Evolutionary conservation across 2,797 vertebrate genomes (phyloP), one percentile per base, ranked within the genome.

Genomic region (Schizopygopsis malacanthus): DNA sequence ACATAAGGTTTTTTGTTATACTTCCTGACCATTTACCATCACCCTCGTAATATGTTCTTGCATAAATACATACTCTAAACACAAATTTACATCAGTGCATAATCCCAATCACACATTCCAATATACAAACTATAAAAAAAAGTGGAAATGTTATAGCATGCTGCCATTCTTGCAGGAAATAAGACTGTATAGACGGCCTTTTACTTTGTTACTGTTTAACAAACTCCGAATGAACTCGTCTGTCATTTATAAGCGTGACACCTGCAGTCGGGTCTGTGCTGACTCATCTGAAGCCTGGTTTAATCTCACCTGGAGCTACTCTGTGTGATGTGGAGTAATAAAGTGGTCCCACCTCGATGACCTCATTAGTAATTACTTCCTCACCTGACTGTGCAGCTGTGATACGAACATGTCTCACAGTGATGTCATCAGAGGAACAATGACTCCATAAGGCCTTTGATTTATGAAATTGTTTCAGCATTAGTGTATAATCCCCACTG

Each of bases 241-340:
- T 65, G 61, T 50, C 52, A 81, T 88, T 83, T 88, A 75, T 47
- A 50, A 28, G 6, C 50, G 16, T 63, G 82, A 85, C 80, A 89
- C 78, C 85, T 87, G 82, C 78, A 18, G 79, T 90, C 80, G 79
- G 65, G 71, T 83, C 72, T 77, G 59, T 73, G 63, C 28, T 88
- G 85, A 89, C 86, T 90, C 89, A 87, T 47, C 73, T 37, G 16
- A 75, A 18, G 45, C 73, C 59, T 81, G 37, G 69, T 65, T 43
- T 47, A 28, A 28, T 50, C 76, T 86, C 84, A 85, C 85, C 72
- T 82, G 41, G 50, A 70, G 37, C 82, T 70, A n/a, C 61, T 75
- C 82, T 33, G 25, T 81, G 15, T 75, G 39, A 50, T 77, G 65
- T 71, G 70, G 22, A 25, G 10, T 84, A 39, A 80, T 71, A 33